These are phyloP conservation scores for Dyspetes luteomarginatus DNA, from an alignment of 2,888 invertebrate genomes.

Conservation along the genomic window DNA sequence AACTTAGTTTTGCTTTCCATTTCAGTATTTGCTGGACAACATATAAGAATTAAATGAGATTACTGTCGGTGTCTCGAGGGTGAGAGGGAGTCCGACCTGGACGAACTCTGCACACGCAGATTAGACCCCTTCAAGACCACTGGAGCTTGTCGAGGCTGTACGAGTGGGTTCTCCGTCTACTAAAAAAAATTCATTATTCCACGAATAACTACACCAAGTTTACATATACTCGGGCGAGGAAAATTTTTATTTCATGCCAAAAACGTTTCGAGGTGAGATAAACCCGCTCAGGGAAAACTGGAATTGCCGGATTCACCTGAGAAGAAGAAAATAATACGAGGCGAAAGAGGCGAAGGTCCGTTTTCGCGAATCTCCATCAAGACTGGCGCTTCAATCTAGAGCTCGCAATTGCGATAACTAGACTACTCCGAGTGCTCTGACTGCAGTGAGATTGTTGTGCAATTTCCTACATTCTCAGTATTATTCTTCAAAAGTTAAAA, in stretches of 20 bases:
- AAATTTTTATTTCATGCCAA: slow-evolving; percentile 47
- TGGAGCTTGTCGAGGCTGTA: slow-evolving; percentile 18
- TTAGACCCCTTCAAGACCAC: slow-evolving; percentile 58
- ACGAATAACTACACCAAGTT: background rate
- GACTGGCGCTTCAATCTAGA: slow-evolving; percentile 16
- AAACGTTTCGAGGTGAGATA: slow-evolving; percentile 46
- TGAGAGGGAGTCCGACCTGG: background rate
- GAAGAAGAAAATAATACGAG: slow-evolving; percentile 1
- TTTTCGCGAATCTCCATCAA: slow-evolving; percentile 7
- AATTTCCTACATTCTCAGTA: background rate
- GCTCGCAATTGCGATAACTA: slow-evolving; percentile 29
- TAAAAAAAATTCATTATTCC: slow-evolving; percentile 39
- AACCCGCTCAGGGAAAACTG: slow-evolving; percentile 24
- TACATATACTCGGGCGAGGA: background rate
- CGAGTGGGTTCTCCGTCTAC: background rate
- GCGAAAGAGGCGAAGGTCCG: background rate
- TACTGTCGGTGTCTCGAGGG: slow-evolving; percentile 55
- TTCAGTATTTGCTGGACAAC: slow-evolving; percentile 39
- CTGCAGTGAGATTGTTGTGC: background rate
- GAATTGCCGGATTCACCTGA: slow-evolving; percentile 22
- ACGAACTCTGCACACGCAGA: slow-evolving; percentile 44
- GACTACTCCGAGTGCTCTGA: background rate
- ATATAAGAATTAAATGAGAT: slow-evolving; percentile 62
- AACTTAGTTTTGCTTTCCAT: slow-evolving; percentile 35
- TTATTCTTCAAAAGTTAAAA: too few species aligned